A percentile compares a stretch with the other conserved stretches of the same genome.
These are phyloP conservation scores for Ammospiza maritima DNA, from an alignment of 2,797 vertebrate genomes.

Conservation along the genomic window DNA sequence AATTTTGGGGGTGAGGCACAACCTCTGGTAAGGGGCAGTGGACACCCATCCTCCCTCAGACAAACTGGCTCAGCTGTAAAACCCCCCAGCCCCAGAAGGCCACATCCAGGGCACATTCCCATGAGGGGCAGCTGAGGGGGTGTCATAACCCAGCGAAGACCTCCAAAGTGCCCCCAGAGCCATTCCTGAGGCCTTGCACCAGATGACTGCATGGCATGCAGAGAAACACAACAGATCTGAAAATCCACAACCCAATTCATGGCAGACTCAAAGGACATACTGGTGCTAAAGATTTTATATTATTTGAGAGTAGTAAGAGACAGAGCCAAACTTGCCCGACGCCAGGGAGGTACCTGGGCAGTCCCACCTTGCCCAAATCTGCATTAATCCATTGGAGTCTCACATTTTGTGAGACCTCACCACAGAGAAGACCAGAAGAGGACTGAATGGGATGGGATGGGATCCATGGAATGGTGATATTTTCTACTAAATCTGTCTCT, in stretches of 20 bases:
- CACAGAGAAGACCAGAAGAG: background rate
- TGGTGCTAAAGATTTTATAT: background rate
- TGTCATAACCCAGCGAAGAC: background rate
- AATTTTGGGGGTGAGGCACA: background rate
- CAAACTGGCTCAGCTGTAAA: background rate
- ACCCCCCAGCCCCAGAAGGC: background rate
- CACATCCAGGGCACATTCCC: background rate
- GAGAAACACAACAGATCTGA: background rate
- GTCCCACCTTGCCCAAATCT: background rate
- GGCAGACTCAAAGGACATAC: background rate
- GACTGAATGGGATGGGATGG: background rate
- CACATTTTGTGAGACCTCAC: background rate
- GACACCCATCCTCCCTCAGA: background rate
- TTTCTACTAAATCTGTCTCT: too few relatives aligned
- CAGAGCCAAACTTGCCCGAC: background rate
- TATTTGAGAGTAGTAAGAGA: background rate
- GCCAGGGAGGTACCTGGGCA: background rate
- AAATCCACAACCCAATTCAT: background rate
- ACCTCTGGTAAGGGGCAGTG: background rate
- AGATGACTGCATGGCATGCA: background rate
- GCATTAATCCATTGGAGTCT: background rate
- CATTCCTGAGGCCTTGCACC: background rate
- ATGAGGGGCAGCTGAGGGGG: background rate
- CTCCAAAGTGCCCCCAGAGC: background rate
- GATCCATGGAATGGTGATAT: background rate